Base-by-base conservation (phyloP, 2,888 invertebrate species). In the Cheilosia pagana region DNA sequence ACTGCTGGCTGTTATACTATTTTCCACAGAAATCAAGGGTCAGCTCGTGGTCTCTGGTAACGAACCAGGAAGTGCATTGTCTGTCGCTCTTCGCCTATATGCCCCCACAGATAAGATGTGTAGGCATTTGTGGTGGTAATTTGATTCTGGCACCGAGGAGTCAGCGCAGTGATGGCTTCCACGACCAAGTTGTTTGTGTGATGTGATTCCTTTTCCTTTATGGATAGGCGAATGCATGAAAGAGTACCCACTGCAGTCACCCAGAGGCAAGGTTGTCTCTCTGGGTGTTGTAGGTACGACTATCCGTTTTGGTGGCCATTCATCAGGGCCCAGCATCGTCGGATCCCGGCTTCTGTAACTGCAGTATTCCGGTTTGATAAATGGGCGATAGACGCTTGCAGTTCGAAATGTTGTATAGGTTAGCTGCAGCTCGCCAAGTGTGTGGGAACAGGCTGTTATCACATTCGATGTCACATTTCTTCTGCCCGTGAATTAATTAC, bases 401-500 rank as follows among this genome's bases (percentile, higher is more conserved):
- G 50, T 62, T 23, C 41, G 67, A 60, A 71, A 67, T 59, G 48
- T 23, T n/a, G n/a, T n/a, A n/a, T 62, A 63, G 59, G 23, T 45
- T 72, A 75, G 74, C 70, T 70, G 74, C n/a, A 50, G 68, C 50
- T 50, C n/a, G 50, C 55, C 48, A 52, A 76, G 71, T 67, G 82
- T 83, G 83, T 79, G 79, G 79, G 68, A 83, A 83, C 83, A 79
- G 79, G 67, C 81, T 79, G 83, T 81, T 81, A 85, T 85, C 81
- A 85, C 75, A 71, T 85, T 75, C 35, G 62, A 67, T 81, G 81
- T 81, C 81, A 75, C 85, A 81, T 81, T 75, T 76, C 81, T 71
- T 57, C 57, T 75, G 55, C 62, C 71, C 39, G 75, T 39, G 85
- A 75, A 81, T 85, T 85, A 79, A 79, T 85, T 79, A 62, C 75